Evolutionary conservation across 1,140 invertebrate species (phyloP).

Genomic region (Rhagoletis zephyria): DNA sequence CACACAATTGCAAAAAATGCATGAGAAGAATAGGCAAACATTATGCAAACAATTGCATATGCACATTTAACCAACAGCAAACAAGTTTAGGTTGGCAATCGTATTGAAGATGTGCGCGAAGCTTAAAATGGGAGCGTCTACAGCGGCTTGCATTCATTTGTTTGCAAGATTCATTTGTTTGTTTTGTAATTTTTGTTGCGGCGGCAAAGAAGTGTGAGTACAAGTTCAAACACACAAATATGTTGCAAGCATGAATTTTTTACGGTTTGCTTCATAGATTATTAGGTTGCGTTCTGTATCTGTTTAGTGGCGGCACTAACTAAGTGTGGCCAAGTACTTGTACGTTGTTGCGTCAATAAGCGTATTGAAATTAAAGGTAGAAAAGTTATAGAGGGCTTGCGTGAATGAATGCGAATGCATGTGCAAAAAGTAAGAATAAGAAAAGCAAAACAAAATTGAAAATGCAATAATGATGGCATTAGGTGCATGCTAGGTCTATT

Average conservation of each 20-base stretch:
- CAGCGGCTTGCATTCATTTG: not conserved
- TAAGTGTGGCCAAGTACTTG: no score
- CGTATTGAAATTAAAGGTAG: no score
- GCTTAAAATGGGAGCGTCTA: not conserved
- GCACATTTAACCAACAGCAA: not conserved
- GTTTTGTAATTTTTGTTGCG: not conserved
- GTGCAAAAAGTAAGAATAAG: no score
- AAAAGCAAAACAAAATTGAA: no score
- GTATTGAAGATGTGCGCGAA: not conserved
- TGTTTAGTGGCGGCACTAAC: no score
- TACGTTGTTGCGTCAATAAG: no score
- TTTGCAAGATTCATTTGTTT: not conserved
- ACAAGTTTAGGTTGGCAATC: conserved; percentile 9
- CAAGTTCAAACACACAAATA: conserved; percentile 36
- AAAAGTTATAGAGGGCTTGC: no score
- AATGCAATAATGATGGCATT: no score
- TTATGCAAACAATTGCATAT: not conserved
- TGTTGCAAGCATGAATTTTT: conserved; percentile 21
- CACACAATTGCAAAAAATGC: not conserved
- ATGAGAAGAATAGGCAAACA: not conserved
- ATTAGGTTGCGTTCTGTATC: not conserved
- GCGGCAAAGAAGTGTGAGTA: conserved; percentile 20
- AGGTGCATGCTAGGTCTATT: no score
- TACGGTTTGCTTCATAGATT: not conserved
- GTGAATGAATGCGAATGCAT: no score